Evolutionary conservation across 1,140 invertebrate genomes (phyloP), one percentile per base, ranked within the genome.

Genomic region (Pseudobourletiella spinata): DNA sequence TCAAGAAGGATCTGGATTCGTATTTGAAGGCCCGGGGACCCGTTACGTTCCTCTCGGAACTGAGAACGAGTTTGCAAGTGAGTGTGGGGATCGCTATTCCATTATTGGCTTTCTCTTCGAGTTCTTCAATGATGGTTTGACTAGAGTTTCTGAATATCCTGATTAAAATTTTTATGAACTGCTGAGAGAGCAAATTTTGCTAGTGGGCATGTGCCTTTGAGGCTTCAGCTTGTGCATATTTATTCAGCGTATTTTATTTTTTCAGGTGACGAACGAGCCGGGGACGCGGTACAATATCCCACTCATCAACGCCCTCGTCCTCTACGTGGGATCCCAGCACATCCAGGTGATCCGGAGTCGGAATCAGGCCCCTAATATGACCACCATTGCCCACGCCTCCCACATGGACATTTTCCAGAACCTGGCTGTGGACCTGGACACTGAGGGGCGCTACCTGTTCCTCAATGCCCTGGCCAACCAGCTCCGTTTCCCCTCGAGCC

Each of bases 401-500:
- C 95, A 97, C 73, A 98, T 98, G 94, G 96, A 99, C 73, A 98
- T 99, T 62, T 99, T 99, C 81, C 95, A 99, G 77, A 98, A 98
- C 79, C 81, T 99, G 63, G 91, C 92, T 16, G 94, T 98, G 2
- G 92, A 96, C 76, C 82, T 99, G 30, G 95, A 99, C 74, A 97
- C 91, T 15, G 95, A 99, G 79, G 95, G 95, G 76, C 79, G 86
- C 0, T 99, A 98, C 75, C 78, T 99, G 67, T 97, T 99, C 76
- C 80, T 99, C 70, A 99, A 99, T 76, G 93, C 95, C 1, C 94
- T 99, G 67, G 93, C 93, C 25, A 99, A 99, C 79, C 96, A 99
- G 73, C 78, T 99, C 67, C 82, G 97, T 2, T 99, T 98, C 78
- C 97, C 97, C 1, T 99, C 99, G 77, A 96, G 92, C 70, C 95